Base-by-base conservation (phyloP, 2,797 vertebrate genomes). In the Gallirallus australis region DNA sequence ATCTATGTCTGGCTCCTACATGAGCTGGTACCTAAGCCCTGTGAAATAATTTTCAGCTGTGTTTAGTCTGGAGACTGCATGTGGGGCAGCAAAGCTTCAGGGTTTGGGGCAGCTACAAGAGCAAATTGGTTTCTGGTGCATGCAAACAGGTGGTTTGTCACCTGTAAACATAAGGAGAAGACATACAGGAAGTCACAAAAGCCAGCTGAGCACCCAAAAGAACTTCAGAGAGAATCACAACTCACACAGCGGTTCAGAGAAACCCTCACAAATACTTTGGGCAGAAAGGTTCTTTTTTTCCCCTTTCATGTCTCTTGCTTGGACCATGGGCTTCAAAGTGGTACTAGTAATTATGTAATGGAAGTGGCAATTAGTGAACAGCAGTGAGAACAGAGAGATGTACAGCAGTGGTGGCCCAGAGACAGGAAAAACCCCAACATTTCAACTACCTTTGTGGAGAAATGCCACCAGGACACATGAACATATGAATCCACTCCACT, bases 381-480 rank as follows among this genome's bases (percentile, higher is more conserved):
- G 33, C 27, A 28, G 24, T 28, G 35, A 68, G 30, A 86, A 48
- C 10, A 73, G 13, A 61, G 37, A 81, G 63, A 52, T 6, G 4
- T 83, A 24, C 11, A 56, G 53, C 15, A 25, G 39, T 24, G 33
- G 19, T 37, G 8, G 12, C 69, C 31, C 40, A 68, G 66, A 71
- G 23, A 35, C 0, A 21, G 12, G 2, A 7, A 2, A 68, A 65
- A 57, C 21, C 47, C 21, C 47, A 50, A 0, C 4, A 17, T 57
- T 81, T 81, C 39, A 57, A 9, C 19, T 56, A n/a, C 13, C 35
- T 75, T 39, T 71, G 24, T 35, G 69, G 25, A 86, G 37, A 75
- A 91, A 52, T 89, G 27, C n/a, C 31, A 27, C 16, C 20, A 60
- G 42, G 27, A 85, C 14, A 53, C 0, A 4, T 2, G 1, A 30